Evolutionary conservation across 2,888 invertebrate genomes (phyloP), one percentile per base, ranked within the genome.

Genomic region (Drosophila cyrtoloma): DNA sequence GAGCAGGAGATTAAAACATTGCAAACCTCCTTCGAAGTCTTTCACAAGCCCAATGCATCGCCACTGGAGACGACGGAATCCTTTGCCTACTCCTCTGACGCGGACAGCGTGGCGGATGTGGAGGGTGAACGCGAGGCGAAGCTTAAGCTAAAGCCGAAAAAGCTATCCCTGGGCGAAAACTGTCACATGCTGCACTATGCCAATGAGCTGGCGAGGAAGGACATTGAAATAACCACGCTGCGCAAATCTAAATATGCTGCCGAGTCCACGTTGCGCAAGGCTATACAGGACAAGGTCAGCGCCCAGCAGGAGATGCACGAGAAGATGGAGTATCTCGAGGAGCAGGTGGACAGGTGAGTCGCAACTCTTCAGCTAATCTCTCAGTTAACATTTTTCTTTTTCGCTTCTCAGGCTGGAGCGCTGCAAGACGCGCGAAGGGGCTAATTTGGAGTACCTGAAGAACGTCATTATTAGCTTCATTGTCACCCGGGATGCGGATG

Each of bases 371-470:
- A 10, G 10, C 1, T 16, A 22, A 9, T 0, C 1, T 1, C 3
- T 47, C 2, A 22, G 32, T 22, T 3, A 12, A 10, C 3, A 9
- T 1, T n/a, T 6, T 22, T 16, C 9, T 1, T 0, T 28, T 28
- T 32, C 1, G 16, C 2, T 5, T 7, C 32, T 28, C 30, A 89
- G 96, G 86, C 93, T 96, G 70, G 95, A 96, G 85, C 95, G 96
- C n/a, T 96, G 95, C 81, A 96, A 96, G 86, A 96, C 97, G 3
- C 94, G 97, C 0, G 97, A 97, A 93, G 97, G 97, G 10, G 97
- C 97, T 0, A 98, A 98, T 93, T 93, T 98, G 47, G 98, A 98
- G 92, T 98, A 98, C 92, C 93, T 98, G 67, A 98, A 98, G 93
- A 98, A 98, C 93, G 98, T 98, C 6, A 96, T 98, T 61, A 95